Evolutionary conservation across 2,797 vertebrate genomes (phyloP).

Genomic region (Phoeniculus purpureus): DNA sequence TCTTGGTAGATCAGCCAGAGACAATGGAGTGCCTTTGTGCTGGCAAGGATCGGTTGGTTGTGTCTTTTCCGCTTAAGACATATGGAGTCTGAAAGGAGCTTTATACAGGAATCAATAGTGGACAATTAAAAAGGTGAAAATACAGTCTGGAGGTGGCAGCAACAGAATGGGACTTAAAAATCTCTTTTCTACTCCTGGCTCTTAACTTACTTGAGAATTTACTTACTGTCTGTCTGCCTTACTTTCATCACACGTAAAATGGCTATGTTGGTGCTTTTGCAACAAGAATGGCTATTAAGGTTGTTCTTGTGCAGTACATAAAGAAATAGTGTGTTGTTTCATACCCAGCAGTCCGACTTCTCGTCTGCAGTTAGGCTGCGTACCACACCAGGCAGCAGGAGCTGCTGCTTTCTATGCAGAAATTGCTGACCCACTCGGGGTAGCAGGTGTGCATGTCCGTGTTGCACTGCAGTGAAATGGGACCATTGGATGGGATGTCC

Average conservation of each 20-base stretch:
- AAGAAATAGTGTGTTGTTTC: background rate
- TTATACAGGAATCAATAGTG: background rate
- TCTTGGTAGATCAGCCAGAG: background rate
- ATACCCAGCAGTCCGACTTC: background rate
- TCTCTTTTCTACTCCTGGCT: background rate
- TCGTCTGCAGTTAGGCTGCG: background rate
- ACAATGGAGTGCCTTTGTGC: background rate
- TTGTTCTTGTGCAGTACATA: background rate
- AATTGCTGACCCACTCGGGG: background rate
- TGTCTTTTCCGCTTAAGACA: background rate
- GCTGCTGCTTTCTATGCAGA: background rate
- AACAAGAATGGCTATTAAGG: background rate
- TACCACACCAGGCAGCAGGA: background rate
- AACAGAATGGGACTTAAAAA: background rate
- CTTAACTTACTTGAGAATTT: background rate
- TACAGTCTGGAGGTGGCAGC: background rate
- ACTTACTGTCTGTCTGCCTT: background rate
- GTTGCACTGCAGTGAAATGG: background rate
- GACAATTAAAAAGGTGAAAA: background rate
- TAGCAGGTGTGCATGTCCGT: fast-evolving
- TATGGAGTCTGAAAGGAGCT: background rate
- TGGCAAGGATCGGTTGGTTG: background rate
- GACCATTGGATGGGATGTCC: fast-evolving
- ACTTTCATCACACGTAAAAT: background rate
- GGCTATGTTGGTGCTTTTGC: background rate